Base-by-base conservation (phyloP, 1,140 invertebrate species). In the Drosophila rufa region DNA sequence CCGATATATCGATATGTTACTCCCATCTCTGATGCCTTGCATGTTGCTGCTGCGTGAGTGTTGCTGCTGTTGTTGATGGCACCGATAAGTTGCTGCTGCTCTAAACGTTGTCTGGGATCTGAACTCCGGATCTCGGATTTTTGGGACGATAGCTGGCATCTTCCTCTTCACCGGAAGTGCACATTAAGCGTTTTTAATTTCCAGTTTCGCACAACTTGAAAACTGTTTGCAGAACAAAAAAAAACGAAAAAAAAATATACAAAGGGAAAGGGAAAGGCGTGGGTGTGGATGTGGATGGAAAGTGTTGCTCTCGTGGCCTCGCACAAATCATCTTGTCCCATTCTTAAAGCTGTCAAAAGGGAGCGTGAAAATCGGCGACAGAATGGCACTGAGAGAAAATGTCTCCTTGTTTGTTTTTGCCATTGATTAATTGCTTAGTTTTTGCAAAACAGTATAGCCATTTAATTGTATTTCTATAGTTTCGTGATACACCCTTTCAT, bases 101-200 rank as follows among this genome's bases (percentile, higher is more conserved):
- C 25, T 12, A 55, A 60, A 64, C 48, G 65, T 45, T 53, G 25
- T 25, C 65, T 62, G 48, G 30, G 33, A 58, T 56, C 47, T 75
- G 50, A 27, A 57, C 40, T 59, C 17, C 60, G 57, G 50, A 55
- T 67, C 65, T 47, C 53, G 43, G n/a, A 38, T 30, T n/a, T 46
- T 30, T 27, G 43, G 43, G 56, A 43, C 17, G n/a, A 33, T 30
- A 38, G 19, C 48, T 51, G 36, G 19, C 51, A 46, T 61, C 46
- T 45, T 19, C 61, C 36, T 74, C 71, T 65, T 60, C 83, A 75
- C 80, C 85, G 84, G 84, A 89, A 89, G 84, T 84, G 80, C 85
- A 90, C 79, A 84, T 90, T 84, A 87, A 90, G 77, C 78, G 85
- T 89, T 89, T 89, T 87, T 87, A 87, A 87, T 87, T 87, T 87